Conservation (phyloP, 2,888 invertebrate species). For the Cryptus viduatorius region DNA sequence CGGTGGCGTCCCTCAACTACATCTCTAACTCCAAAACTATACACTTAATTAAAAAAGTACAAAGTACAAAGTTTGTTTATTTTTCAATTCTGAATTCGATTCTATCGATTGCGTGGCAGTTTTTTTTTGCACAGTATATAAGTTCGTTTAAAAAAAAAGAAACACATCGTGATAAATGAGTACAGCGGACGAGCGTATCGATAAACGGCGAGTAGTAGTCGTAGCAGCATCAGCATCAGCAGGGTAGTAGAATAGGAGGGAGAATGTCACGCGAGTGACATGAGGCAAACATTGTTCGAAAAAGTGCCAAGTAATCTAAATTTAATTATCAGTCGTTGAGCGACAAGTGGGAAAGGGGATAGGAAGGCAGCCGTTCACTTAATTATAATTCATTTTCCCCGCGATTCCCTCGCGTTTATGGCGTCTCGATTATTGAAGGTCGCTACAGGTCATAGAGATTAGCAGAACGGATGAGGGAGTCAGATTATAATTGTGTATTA, state of each 20-base stretch:
- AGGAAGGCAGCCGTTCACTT: constrained; percentile 31
- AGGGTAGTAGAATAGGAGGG: constrained; percentile 39
- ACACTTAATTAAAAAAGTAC: background rate
- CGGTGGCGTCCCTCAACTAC: background rate
- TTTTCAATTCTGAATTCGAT: background rate
- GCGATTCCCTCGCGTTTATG: constrained; percentile 34
- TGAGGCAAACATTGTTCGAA: constrained; percentile 56
- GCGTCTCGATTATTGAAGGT: constrained; percentile 44
- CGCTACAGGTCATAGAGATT: constrained; percentile 55
- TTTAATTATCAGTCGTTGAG: constrained; percentile 40
- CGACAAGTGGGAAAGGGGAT: constrained; percentile 1
- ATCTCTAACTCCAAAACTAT: background rate
- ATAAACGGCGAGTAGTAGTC: constrained; percentile 23
- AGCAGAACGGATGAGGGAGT: constrained; percentile 34
- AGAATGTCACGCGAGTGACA: constrained; percentile 32
- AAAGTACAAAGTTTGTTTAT: background rate
- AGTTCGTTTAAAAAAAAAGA: background rate
- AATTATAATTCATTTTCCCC: constrained; percentile 41
- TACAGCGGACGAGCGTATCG: constrained; percentile 27
- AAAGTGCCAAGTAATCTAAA: constrained; percentile 68
- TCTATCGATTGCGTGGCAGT: background rate
- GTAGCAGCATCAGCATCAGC: constrained; percentile 20
- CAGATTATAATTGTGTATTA: constrained; percentile 28
- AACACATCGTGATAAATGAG: constrained; percentile 4
- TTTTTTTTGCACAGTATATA: background rate